Evolutionary conservation across 2,888 invertebrate species (phyloP).

Genomic region (Xestoiulus laeticollis): DNA sequence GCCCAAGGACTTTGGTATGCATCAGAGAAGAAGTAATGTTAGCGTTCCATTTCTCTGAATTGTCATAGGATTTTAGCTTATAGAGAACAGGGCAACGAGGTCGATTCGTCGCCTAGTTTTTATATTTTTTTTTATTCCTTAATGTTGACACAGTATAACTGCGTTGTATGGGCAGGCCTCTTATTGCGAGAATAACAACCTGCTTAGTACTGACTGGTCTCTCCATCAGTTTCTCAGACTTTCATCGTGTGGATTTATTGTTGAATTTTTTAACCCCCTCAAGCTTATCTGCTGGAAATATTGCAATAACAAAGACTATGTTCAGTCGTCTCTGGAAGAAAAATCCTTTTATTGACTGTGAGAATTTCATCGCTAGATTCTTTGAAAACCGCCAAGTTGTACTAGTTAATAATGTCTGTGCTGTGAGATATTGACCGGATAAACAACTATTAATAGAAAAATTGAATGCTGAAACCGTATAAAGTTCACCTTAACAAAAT

Average conservation of each 20-base stretch:
- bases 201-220: slow-evolving; percentile 7
- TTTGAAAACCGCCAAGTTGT: not conserved
- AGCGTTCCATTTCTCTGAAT: not conserved
- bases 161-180: not conserved
- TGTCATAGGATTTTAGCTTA: not conserved
- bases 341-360: not conserved
- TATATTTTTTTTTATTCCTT: too few species aligned
- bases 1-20: not conserved
- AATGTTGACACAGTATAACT: not conserved
- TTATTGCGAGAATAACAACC: slow-evolving; percentile 3
- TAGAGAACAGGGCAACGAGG: not conserved
- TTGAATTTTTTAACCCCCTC: not conserved
- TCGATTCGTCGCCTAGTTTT: not conserved
- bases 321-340: not conserved
- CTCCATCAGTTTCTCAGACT: not conserved
- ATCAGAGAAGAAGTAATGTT: not conserved
- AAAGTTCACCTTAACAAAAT: too few species aligned
- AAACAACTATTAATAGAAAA: not conserved
- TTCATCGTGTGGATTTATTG: not conserved
- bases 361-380: not conserved
- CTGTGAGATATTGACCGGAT: not conserved
- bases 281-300: slow-evolving; percentile 7
- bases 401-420: not conserved
- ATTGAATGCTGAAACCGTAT: not conserved
- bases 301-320: slow-evolving; percentile 22